Percentiles rank a stretch among this genome's conserved stretches.
phyloP scores from a whole-genome alignment of 2,113 vertebrate species.

The Phylloscopus trochiloides region DNA sequence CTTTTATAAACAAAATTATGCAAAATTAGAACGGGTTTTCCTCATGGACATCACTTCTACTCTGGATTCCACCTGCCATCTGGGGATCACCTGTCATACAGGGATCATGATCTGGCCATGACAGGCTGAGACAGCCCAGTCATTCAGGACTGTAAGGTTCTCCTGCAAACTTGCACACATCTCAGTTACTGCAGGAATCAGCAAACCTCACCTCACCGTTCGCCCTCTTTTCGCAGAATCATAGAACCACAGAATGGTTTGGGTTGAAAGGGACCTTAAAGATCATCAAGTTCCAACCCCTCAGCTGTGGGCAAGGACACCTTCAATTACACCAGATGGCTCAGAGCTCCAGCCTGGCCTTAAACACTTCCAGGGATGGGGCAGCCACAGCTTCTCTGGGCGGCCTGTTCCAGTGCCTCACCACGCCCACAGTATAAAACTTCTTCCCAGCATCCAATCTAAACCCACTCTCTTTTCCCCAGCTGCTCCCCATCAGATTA shows the following conservation, averaged over 20 bases:
- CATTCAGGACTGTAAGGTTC: not conserved
- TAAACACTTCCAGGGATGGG: not conserved
- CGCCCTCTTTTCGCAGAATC: not conserved
- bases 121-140: not conserved
- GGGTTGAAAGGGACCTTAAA: not conserved
- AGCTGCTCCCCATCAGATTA: not conserved
- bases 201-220: not conserved
- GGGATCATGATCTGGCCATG: no score
- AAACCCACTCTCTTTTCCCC: not conserved
- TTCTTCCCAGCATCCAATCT: not conserved
- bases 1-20: not conserved
- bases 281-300: not conserved
- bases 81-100: fast-evolving
- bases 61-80: not conserved
- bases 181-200: not conserved
- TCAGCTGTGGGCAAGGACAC: not conserved
- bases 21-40: not conserved
- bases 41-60: not conserved
- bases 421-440: not conserved
- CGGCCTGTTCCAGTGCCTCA: not conserved
- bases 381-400: not conserved
- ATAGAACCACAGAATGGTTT: not conserved
- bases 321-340: not conserved
- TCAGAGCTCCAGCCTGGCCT: not conserved
- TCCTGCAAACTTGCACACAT: not conserved